These are phyloP conservation scores for Tokudaia tokunoshimensis DNA, from an alignment of 2,797 vertebrate species.

Conservation along the genomic window DNA sequence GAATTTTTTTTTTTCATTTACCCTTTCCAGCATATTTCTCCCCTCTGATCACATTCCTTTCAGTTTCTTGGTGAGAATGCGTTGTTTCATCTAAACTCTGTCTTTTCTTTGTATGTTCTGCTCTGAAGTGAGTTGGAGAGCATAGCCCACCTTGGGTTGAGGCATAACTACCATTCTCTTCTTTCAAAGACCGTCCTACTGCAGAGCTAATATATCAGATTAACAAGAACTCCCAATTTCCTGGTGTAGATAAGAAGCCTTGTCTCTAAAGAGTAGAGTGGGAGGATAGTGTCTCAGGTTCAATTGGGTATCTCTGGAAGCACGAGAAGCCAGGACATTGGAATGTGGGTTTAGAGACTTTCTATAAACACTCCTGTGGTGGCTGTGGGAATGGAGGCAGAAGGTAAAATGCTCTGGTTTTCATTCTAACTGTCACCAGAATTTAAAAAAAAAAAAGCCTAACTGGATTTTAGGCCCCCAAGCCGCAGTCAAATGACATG, in stretches of 20 bases:
- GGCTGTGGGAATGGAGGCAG: conserved; percentile 39
- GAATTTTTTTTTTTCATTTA: conserved; percentile 11
- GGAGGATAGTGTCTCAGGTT: conserved; percentile 14
- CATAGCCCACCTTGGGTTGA: neutral
- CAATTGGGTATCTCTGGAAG: neutral
- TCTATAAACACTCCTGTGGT: conserved; percentile 30
- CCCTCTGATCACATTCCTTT: neutral
- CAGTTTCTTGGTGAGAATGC: conserved; percentile 12
- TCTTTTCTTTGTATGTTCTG: neutral
- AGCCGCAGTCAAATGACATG: conserved; percentile 80
- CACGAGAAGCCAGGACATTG: neutral
- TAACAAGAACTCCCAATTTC: conserved; percentile 47
- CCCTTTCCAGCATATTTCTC: neutral
- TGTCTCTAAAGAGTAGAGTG: conserved; percentile 43
- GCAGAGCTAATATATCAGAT: neutral
- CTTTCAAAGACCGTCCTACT: neutral
- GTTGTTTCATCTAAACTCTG: conserved; percentile 11
- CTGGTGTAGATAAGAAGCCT: conserved; percentile 28
- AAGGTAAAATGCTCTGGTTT: conserved; percentile 66
- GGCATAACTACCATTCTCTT: neutral
- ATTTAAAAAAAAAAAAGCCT: conserved; percentile 67
- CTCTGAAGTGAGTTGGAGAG: neutral
- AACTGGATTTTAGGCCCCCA: conserved; percentile 74
- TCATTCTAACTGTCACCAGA: conserved; percentile 77
- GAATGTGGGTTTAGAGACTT: neutral